Evolutionary conservation across 2,888 invertebrate genomes (phyloP), one percentile per base, ranked within the genome.

Genomic region (Drosophila fulvimacula): DNA sequence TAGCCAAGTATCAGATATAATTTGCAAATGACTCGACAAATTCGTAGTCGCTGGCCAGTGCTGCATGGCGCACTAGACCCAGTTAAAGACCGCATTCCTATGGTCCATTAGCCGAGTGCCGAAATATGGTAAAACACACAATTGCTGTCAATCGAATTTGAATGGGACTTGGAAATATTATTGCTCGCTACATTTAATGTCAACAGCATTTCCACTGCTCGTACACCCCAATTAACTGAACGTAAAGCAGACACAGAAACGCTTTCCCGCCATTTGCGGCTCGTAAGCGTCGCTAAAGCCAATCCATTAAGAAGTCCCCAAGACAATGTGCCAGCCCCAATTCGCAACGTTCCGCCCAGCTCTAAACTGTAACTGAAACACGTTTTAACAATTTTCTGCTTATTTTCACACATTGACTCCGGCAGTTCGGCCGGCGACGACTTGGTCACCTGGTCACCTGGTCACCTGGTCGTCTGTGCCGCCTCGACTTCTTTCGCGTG

Each of bases 301-400:
- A 83, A 72, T 69, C 82, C 88, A 87, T 87, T 82, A 87, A 89
- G 88, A 84, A 87, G 89, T 80, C 60, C 39, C 57, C 55, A 62
- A 56, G 51, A 53, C 49, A 53, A 60, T 76, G 49, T 49, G 17
- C 52, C 52, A 52, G 52, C 36, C 36, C 36, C 55, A 34, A 39
- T n/a, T 38, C 0, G 30, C 39, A 19, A 38, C 76, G 46, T 19
- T 49, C 56, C 66, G 39, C 71, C 42, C 49, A 21, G 42, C 24
- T 60, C 4, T 24, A 36, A 69, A 59, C 34, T 76, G 57, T 69
- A 65, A 82, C 61, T 68, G 61, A 89, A 89, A 90, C 90, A 82
- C 76, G 90, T 89, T 90, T 88, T 67, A 61, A 65, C 68, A 77
- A 77, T 80, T 88, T 89, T 88, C 72, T 74, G 89, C 82, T 82